Evolutionary conservation across 2,797 vertebrate species (phyloP).

Genomic region (Chiroxiphia lanceolata): DNA sequence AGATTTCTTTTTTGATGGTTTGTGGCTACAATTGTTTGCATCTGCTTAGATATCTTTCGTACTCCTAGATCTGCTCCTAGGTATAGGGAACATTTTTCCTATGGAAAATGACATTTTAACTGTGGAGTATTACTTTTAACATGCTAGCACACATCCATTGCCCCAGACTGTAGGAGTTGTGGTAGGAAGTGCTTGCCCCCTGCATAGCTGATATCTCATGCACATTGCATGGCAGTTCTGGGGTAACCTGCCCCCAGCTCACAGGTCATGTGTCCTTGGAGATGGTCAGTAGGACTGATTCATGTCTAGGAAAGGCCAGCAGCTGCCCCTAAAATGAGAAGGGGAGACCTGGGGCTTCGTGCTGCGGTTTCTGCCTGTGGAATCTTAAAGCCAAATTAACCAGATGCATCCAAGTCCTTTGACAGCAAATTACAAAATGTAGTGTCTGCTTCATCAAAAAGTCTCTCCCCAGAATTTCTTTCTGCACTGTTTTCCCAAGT

Average conservation of each 20-base stretch:
- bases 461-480: neutral
- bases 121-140: slow-evolving; percentile 45
- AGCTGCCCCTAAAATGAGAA: neutral
- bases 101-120: slow-evolving; percentile 66
- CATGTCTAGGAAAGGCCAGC: neutral
- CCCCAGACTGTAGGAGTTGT: slow-evolving; percentile 1
- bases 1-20: neutral
- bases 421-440: neutral
- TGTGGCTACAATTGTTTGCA: slow-evolving; percentile 1
- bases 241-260: neutral
- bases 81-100: slow-evolving; percentile 63
- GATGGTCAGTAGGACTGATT: neutral
- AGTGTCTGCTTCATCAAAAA: neutral
- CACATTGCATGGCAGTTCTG: slow-evolving; percentile 41
- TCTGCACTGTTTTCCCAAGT: neutral
- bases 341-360: neutral
- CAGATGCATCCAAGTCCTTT: neutral
- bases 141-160: neutral
- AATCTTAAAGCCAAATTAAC: neutral
- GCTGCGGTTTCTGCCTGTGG: neutral
- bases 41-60: neutral
- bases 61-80: slow-evolving; percentile 56
- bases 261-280: neutral
- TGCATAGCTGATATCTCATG: slow-evolving; percentile 37
- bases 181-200: slow-evolving; percentile 37